Percentiles rank a stretch among this genome's conserved stretches.
Conservation (phyloP, 2,113 vertebrate species). For the Neoarius graeffei region DNA sequence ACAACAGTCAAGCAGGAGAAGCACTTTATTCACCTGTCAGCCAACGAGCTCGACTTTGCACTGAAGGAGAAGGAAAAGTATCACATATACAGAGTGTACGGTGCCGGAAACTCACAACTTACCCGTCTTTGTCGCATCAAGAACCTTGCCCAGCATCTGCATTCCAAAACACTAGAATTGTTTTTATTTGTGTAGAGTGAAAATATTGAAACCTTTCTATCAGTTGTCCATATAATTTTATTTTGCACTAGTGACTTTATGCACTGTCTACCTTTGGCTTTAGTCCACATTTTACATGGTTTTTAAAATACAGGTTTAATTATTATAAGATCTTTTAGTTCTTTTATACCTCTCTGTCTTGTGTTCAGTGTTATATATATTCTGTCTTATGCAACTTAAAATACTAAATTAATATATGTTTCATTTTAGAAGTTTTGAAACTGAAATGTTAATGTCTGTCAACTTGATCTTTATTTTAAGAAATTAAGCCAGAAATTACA, state of each 20-base stretch:
- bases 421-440: neutral
- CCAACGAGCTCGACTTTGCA: constrained; percentile 76
- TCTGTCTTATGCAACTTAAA: neutral
- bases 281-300: neutral
- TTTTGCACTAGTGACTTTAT: constrained; percentile 1
- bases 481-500: neutral
- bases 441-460: neutral
- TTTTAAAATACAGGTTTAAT: neutral
- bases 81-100: constrained; percentile 75
- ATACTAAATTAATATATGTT: neutral
- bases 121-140: constrained; percentile 73
- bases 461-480: neutral
- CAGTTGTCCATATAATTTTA: neutral
- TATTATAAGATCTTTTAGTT: neutral
- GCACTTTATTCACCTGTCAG: constrained; percentile 72
- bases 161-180: constrained; percentile 72
- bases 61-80: constrained; percentile 71
- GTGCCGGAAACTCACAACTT: constrained; percentile 65
- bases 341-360: neutral
- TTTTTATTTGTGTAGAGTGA: constrained; percentile 70
- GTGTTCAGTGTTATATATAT: neutral
- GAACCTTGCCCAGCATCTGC: constrained; percentile 77
- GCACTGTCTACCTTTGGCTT: neutral
- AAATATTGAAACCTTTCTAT: neutral
- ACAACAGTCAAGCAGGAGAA: constrained; percentile 70